These are phyloP conservation scores for Procavia capensis DNA, from an alignment of 2,113 vertebrate genomes.

Conservation along the genomic window DNA sequence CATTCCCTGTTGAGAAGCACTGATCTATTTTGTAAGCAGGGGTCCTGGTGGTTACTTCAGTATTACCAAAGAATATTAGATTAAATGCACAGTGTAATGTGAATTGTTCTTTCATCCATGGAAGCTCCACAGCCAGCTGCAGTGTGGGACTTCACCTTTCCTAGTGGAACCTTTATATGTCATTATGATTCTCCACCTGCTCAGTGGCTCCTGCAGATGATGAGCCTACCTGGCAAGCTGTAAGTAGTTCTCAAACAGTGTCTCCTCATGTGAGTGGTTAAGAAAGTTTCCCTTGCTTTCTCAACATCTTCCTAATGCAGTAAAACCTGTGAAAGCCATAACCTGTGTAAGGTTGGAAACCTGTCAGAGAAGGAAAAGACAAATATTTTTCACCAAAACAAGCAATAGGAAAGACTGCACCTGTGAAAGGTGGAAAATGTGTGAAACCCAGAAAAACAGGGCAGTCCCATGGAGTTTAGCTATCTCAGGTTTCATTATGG, in stretches of 20 bases:
- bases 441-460: no score
- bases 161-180: neutral
- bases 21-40: neutral
- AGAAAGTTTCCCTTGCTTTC: neutral
- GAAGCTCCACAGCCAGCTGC: neutral
- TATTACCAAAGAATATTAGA: slow-evolving; percentile 36
- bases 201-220: neutral
- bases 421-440: neutral
- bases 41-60: neutral
- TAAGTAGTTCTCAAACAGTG: neutral
- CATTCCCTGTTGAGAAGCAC: neutral
- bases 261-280: neutral
- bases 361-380: neutral
- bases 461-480: no score
- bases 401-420: neutral
- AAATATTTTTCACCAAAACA: no score
- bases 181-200: neutral
- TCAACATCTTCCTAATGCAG: neutral
- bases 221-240: slow-evolving; percentile 32
- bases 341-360: neutral
- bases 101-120: neutral
- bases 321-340: neutral
- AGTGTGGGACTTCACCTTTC: neutral
- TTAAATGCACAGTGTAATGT: neutral
- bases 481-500: neutral